phyloP scores from a whole-genome alignment of 2,888 invertebrate species.

The Latrodectus hesperus region DNA sequence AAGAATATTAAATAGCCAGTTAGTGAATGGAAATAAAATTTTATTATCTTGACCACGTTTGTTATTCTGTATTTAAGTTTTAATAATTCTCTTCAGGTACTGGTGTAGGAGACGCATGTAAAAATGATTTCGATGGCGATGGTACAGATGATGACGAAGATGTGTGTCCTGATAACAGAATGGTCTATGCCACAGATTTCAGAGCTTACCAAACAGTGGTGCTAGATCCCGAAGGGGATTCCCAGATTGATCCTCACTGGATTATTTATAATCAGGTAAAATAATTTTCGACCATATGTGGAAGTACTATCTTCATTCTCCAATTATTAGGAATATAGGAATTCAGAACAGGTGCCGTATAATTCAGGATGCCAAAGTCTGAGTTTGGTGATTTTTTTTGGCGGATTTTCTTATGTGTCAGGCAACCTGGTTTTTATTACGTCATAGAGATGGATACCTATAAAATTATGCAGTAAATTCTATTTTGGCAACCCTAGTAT shows the following conservation, averaged over 20 bases:
- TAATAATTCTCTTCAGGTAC: conserved; percentile 79
- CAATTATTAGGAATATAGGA: background rate
- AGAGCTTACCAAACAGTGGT: conserved; percentile 88
- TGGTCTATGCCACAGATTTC: conserved; percentile 93
- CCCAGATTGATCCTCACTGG: conserved; percentile 97
- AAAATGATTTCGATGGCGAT: conserved; percentile 89
- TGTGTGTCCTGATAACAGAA: conserved; percentile 95
- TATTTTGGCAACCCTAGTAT: too few species aligned
- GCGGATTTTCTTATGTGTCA: too few species aligned
- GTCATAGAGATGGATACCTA: too few species aligned
- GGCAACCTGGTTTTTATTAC: too few species aligned
- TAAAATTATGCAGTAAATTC: too few species aligned
- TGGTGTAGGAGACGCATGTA: conserved; percentile 88
- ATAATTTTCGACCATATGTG: background rate
- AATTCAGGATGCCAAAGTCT: too few species aligned
- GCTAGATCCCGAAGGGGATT: conserved; percentile 92
- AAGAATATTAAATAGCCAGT: too few species aligned
- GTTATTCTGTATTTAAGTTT: background rate
- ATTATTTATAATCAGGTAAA: conserved; percentile 89
- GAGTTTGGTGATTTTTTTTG: too few species aligned
- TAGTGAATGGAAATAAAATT: too few species aligned
- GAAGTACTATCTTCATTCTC: background rate
- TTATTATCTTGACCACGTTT: background rate
- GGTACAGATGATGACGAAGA: conserved; percentile 85
- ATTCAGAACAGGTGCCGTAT: too few species aligned